These are phyloP conservation scores for Pseudococcus viburni DNA, from an alignment of 2,888 invertebrate species.

Conservation along the genomic window DNA sequence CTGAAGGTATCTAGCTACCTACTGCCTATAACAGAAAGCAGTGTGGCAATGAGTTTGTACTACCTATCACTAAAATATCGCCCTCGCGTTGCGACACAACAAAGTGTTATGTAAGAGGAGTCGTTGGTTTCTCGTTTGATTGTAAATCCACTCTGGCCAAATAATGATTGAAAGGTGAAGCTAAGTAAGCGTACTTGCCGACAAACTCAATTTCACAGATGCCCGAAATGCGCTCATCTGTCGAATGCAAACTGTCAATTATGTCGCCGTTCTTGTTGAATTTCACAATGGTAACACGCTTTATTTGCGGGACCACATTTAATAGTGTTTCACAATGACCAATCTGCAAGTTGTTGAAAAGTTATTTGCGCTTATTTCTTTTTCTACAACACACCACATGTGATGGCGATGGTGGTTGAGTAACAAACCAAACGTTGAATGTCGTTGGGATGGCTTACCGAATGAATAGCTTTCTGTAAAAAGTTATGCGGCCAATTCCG, in stretches of 20 bases:
- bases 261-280: slow-evolving; percentile 80
- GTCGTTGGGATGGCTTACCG: slow-evolving; percentile 38
- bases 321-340: slow-evolving; percentile 77
- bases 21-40: too few species aligned
- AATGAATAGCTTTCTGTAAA: slow-evolving; percentile 68
- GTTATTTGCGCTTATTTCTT: too few species aligned
- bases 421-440: too few species aligned
- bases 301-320: slow-evolving; percentile 71
- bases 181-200: slow-evolving; percentile 78
- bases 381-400: not conserved
- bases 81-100: too few species aligned
- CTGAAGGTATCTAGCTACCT: too few species aligned
- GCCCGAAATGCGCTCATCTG: slow-evolving; percentile 74
- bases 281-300: slow-evolving; percentile 76
- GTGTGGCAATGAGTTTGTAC: too few species aligned
- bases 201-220: slow-evolving; percentile 80
- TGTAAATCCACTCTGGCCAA: slow-evolving; percentile 75
- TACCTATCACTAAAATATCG: too few species aligned
- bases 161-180: slow-evolving; percentile 79
- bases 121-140: not conserved
- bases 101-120: too few species aligned
- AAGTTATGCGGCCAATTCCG: slow-evolving; percentile 65
- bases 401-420: too few species aligned
- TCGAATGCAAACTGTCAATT: slow-evolving; percentile 75
- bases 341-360: slow-evolving; percentile 73